These are phyloP conservation scores for Sciurus niger DNA, from an alignment of 2,113 vertebrate species.

Conservation along the genomic window DNA sequence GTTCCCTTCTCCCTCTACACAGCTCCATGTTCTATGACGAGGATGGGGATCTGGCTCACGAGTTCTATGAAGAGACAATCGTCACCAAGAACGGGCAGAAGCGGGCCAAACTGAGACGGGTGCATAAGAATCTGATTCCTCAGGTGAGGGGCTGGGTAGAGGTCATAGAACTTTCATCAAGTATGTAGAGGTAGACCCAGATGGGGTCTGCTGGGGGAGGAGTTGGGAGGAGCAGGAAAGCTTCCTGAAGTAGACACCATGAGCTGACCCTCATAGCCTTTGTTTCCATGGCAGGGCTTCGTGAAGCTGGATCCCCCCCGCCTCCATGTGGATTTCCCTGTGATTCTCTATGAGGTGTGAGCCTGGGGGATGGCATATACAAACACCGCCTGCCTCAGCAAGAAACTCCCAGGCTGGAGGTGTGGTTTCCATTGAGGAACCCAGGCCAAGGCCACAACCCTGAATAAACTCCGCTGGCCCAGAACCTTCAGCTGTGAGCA, in stretches of 20 bases:
- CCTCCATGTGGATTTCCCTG: slow-evolving; percentile 98
- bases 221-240: slow-evolving; percentile 16
- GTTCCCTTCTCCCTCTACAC: slow-evolving; percentile 78
- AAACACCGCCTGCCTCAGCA: slow-evolving; percentile 62
- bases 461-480: slow-evolving; percentile 74
- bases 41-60: slow-evolving; percentile 98
- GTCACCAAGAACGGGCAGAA: slow-evolving; percentile 98
- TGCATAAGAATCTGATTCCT: slow-evolving; percentile 98
- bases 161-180: not conserved
- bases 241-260: slow-evolving; percentile 15
- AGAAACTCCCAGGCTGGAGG: slow-evolving; percentile 73
- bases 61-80: slow-evolving; percentile 99
- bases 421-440: slow-evolving; percentile 72
- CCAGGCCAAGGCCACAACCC: slow-evolving; percentile 66
- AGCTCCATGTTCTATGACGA: slow-evolving; percentile 99
- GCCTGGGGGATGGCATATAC: slow-evolving; percentile 64
- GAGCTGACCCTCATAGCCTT: slow-evolving; percentile 64
- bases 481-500: slow-evolving; percentile 68
- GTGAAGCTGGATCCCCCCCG: slow-evolving; percentile 96
- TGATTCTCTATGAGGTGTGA: slow-evolving; percentile 98
- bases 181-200: not conserved
- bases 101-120: slow-evolving; percentile 97
- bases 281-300: slow-evolving; percentile 92
- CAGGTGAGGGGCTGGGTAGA: slow-evolving; percentile 91
- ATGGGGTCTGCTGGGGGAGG: not conserved